Conservation (phyloP, 2,113 vertebrate species). For the Xiphias gladius region DNA sequence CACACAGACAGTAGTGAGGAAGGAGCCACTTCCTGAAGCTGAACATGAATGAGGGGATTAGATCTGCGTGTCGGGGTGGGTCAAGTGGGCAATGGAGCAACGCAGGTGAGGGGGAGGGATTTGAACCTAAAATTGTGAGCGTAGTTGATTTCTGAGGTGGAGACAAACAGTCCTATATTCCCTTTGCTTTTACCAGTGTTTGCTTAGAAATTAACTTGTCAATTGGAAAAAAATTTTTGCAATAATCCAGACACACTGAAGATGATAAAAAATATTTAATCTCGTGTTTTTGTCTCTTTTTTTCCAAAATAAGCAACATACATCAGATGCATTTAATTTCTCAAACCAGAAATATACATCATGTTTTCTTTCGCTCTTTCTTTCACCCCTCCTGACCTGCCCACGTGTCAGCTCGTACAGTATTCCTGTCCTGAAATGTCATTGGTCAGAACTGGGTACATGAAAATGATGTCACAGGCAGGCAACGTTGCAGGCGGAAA, state of each 20-base stretch:
- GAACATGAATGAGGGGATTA: conserved; percentile 46
- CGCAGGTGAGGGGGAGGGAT: conserved; percentile 6
- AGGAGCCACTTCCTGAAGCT: conserved; percentile 70
- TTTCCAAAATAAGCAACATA: conserved; percentile 77
- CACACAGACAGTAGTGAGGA: conserved; percentile 56
- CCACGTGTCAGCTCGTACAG: conserved; percentile 22
- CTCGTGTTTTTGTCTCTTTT: conserved; percentile 48
- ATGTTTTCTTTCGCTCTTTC: conserved; percentile 1
- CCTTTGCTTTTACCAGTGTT: neutral
- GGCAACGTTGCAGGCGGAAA: conserved; percentile 77
- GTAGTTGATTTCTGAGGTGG: conserved; percentile 2
- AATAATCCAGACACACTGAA: conserved; percentile 50
- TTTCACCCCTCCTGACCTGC: conserved; percentile 33
- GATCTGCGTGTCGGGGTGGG: conserved; percentile 5
- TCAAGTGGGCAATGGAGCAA: conserved; percentile 36
- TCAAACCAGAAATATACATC: conserved; percentile 65
- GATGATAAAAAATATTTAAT: conserved; percentile 86
- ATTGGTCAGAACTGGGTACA: conserved; percentile 62
- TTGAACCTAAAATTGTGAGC: conserved; percentile 24
- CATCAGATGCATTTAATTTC: conserved; percentile 74
- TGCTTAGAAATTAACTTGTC: neutral
- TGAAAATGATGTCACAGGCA: conserved; percentile 78
- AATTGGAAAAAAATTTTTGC: neutral
- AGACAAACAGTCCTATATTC: neutral
- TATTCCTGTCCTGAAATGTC: conserved; percentile 36